Conservation (phyloP, 2,888 invertebrate genomes). For the Eudasyphora cyanicolor region DNA sequence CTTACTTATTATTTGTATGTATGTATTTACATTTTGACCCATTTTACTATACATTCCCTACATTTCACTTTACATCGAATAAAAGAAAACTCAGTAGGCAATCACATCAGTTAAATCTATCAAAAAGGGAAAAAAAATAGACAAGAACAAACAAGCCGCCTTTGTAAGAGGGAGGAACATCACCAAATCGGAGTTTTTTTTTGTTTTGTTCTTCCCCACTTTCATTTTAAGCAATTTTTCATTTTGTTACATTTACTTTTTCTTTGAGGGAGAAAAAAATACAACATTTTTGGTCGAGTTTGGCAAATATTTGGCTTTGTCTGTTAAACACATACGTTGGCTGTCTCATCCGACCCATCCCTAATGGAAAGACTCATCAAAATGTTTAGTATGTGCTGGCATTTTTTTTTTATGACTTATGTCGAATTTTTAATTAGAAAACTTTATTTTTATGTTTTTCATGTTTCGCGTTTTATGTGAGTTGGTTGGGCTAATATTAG, state of each 20-base stretch:
- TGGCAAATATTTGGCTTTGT: not conserved
- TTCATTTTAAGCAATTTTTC: not conserved
- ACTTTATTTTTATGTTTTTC: not conserved
- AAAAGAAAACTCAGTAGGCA: not conserved
- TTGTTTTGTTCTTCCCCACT: not conserved
- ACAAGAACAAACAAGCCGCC: not conserved
- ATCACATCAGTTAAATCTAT: not conserved
- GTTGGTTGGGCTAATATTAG: not conserved
- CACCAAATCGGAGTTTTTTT: not conserved
- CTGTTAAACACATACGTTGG: not conserved
- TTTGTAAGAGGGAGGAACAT: not conserved
- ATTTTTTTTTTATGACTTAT: not conserved
- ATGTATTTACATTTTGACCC: not conserved
- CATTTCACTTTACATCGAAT: too few species aligned
- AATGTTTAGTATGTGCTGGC: slow-evolving; percentile 1
- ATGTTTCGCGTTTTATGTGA: slow-evolving; percentile 1
- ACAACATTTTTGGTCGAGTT: not conserved
- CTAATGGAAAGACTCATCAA: not conserved
- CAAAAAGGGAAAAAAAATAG: not conserved
- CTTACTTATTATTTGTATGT: too few species aligned
- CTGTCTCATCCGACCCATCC: not conserved
- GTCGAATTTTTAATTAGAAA: slow-evolving; percentile 4
- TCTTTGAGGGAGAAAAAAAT: not conserved
- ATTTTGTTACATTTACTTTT: not conserved
- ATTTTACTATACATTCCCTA: too few species aligned